Base-by-base conservation (phyloP, 2,888 invertebrate species). In the Ceraclea dissimilis region DNA sequence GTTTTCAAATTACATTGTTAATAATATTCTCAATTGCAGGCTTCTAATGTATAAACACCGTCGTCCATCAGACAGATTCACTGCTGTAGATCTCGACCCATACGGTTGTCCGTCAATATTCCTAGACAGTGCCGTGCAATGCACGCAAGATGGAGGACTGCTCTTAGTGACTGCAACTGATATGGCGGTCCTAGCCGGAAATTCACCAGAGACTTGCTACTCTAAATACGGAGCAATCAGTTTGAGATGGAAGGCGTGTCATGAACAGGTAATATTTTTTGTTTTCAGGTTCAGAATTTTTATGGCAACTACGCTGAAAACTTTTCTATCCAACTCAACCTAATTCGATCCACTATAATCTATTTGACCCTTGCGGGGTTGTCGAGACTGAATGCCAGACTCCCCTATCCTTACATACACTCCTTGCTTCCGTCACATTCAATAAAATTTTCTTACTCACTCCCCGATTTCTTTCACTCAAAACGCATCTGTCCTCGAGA, bases 101-200 rank as follows among this genome's bases (percentile, higher is more conserved):
- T 99, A 98, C 64, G 99, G 99, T 1, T 93, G 93, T 65, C 95
- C 99, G 0, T 86, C 92, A 1, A 83, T 84, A 43, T 99, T 99
- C 73, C 77, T 99, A 0, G 95, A 96, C 68, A 81, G 88, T 0
- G 93, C 94, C 0, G 85, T 97, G 0, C 90, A 92, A 69, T 83
- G 86, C 58, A 74, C 92, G 0, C 78, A 79, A 49, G 86, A 90
- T 63, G 89, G 90, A 13, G 98, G 98, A 0, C 68, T 99, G 21
- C 72, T 99, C 26, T 81, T 97, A 64, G 86, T 99, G 0, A 99
- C 99, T 0, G 97, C 96, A 21, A 99, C 99, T 0, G 99, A 99
- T 70, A 93, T 96, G 91, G 93, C 89, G 0, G 89, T 97, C 0
- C 71, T 99, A 48, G 96, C 96, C 56, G 99, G 99, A 0, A 97